Conservation (phyloP, 2,888 invertebrate species). For the Andrena camellia region DNA sequence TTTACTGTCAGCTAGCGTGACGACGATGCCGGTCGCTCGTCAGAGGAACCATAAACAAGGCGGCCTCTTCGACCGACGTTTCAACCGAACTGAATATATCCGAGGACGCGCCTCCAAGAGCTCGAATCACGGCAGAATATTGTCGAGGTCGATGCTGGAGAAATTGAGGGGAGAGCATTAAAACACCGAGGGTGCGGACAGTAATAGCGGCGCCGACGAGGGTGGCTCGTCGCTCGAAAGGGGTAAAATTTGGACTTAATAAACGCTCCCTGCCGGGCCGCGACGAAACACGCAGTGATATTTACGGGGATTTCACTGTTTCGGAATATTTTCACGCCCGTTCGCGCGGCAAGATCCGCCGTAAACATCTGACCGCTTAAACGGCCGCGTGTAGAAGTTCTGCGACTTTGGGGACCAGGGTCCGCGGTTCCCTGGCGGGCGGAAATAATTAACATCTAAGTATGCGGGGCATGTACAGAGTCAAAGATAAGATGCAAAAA, state of each 20-base stretch:
- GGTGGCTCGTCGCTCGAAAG: slow-evolving; percentile 68
- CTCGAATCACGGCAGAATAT: slow-evolving; percentile 71
- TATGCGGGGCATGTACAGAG: slow-evolving; percentile 13
- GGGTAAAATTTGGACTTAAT: slow-evolving; percentile 75
- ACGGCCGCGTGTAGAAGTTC: neutral
- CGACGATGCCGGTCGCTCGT: slow-evolving; percentile 33
- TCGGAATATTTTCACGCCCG: slow-evolving; percentile 36
- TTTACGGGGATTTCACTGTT: slow-evolving; percentile 30
- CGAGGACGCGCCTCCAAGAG: slow-evolving; percentile 64
- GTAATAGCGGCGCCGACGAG: slow-evolving; percentile 75
- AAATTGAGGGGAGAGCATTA: slow-evolving; percentile 79
- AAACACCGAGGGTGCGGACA: slow-evolving; percentile 79
- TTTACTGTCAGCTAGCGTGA: slow-evolving; percentile 74
- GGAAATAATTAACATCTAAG: slow-evolving; percentile 43
- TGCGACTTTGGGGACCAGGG: neutral
- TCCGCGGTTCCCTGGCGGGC: neutral
- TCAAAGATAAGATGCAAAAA: slow-evolving; percentile 49
- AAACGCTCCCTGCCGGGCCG: slow-evolving; percentile 60
- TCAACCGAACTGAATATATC: slow-evolving; percentile 48
- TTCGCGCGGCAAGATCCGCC: neutral
- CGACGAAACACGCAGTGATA: slow-evolving; percentile 52
- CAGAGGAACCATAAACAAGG: slow-evolving; percentile 19
- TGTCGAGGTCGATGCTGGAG: slow-evolving; percentile 73
- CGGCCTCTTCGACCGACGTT: slow-evolving; percentile 29
- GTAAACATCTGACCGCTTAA: neutral